Evolutionary conservation across 1,140 invertebrate species (phyloP).

Genomic region (Euura saliciscinereae): DNA sequence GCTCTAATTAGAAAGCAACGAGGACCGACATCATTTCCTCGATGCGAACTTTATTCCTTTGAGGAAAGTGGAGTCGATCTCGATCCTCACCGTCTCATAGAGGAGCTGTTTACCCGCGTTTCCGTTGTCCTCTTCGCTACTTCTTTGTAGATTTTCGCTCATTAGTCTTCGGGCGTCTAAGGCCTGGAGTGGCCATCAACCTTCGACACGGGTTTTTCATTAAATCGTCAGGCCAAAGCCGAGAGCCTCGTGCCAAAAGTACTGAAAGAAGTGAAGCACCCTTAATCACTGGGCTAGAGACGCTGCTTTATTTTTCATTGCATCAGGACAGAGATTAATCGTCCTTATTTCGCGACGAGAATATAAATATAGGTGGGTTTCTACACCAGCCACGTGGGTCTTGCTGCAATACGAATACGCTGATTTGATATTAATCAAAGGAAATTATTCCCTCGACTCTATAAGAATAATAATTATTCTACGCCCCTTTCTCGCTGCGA

Average conservation of each 20-base stretch:
- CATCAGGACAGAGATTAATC: not conserved
- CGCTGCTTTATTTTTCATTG: conserved; percentile 2
- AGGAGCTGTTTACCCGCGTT: not conserved
- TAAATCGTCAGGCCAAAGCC: not conserved
- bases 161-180: conserved; percentile 1
- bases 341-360: conserved; percentile 5
- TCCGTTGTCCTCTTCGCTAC: not conserved
- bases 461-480: too few relatives aligned
- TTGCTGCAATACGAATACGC: not conserved
- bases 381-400: not conserved
- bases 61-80: not conserved
- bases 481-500: too few relatives aligned
- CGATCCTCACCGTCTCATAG: not conserved
- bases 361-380: not conserved
- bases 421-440: conserved; percentile 3
- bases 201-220: conserved; percentile 3
- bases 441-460: not conserved
- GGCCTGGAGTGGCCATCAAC: not conserved
- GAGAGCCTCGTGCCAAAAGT: not conserved
- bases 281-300: not conserved
- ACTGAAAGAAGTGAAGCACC: not conserved
- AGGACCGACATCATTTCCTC: not conserved
- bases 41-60: not conserved
- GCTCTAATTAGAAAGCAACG: not conserved
- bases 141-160: conserved; percentile 5